Base-by-base conservation (phyloP, 2,888 invertebrate genomes). In the Trypoxylon attenuatum region DNA sequence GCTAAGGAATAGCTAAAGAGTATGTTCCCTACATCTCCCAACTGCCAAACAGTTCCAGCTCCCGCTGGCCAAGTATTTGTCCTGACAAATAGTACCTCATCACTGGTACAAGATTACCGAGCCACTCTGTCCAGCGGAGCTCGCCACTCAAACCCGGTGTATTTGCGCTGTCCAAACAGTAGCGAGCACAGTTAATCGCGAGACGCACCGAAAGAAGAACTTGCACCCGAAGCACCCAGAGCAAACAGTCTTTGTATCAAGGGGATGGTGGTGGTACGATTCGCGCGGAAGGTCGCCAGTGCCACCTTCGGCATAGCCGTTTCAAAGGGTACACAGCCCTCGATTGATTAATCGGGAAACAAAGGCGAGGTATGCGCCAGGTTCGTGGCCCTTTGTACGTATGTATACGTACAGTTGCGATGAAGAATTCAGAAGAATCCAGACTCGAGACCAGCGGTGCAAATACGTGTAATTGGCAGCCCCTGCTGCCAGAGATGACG, bases 391-490 rank as follows among this genome's bases (percentile, higher is more conserved):
- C 61, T 62, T 68, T 64, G 59, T 64, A 38, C 55, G 33, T 15
- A 18, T 45, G 57, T 52, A 41, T 3, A 8, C 47, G 57, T 47
- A 45, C 41, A 62, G 42, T 59, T 42, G 54, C 59, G 59, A 70
- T 69, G 58, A 69, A 69, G 69, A 68, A 69, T 63, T 68, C 68
- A 68, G 39, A 62, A 63, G 69, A 69, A 68, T 69, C 68, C 58
- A 52, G 68, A 46, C 63, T 54, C 68, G 58, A 41, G 33, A 50
- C 27, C 57, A 52, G 68, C 50, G 67, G 63, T 58, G 69, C 69
- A 68, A 69, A 68, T 69, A 68, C 68, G 63, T 69, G 69, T 69
- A 69, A 69, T 69, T 69, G 69, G 69, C 68, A 63, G 68, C 27
- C 55, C 10, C 33, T 10, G n/a, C 3, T 13, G 33, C 33, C 56